A percentile compares a stretch with the other conserved stretches of the same genome.
These are phyloP conservation scores for Zeuzera pyrina DNA, from an alignment of 2,888 invertebrate genomes.

Conservation along the genomic window DNA sequence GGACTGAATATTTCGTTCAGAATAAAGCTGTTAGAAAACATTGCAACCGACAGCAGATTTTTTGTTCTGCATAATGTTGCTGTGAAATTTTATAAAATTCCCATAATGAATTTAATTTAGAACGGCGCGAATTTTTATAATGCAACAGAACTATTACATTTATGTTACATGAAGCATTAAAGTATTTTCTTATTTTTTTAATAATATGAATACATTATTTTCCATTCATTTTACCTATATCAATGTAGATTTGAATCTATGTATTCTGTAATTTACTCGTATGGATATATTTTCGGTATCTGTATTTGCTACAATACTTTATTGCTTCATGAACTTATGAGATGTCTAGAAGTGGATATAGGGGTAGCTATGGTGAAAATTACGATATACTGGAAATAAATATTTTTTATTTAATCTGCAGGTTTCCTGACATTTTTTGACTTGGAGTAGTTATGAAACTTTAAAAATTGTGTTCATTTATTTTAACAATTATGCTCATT, in stretches of 20 bases:
- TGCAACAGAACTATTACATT: slow-evolving; percentile 35
- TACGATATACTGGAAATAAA: too few species aligned
- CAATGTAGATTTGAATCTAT: slow-evolving; percentile 62
- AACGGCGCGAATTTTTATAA: slow-evolving; percentile 45
- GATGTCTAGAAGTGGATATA: slow-evolving; percentile 56
- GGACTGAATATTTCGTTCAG: slow-evolving; percentile 33
- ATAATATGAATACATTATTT: slow-evolving; percentile 16
- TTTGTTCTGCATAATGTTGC: slow-evolving; percentile 53
- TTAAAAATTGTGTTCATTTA: too few species aligned
- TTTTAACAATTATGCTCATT: too few species aligned
- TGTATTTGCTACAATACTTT: slow-evolving; percentile 65
- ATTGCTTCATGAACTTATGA: slow-evolving; percentile 68
- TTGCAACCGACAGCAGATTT: slow-evolving; percentile 54
- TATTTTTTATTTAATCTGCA: too few species aligned
- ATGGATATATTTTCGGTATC: slow-evolving; percentile 50
- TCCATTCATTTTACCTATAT: slow-evolving; percentile 37
- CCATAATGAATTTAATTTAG: slow-evolving; percentile 34
- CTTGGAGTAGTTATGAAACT: too few species aligned
- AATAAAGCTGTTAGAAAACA: slow-evolving; percentile 30
- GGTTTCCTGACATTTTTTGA: too few species aligned
- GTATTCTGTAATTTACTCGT: slow-evolving; percentile 44
- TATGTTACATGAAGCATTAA: slow-evolving; percentile 63
- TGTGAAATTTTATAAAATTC: slow-evolving; percentile 40
- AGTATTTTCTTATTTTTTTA: slow-evolving; percentile 24
- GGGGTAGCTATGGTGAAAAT: slow-evolving; percentile 58